These are phyloP conservation scores for Limnothrissa miodon DNA, from an alignment of 2,113 vertebrate genomes.

Conservation along the genomic window DNA sequence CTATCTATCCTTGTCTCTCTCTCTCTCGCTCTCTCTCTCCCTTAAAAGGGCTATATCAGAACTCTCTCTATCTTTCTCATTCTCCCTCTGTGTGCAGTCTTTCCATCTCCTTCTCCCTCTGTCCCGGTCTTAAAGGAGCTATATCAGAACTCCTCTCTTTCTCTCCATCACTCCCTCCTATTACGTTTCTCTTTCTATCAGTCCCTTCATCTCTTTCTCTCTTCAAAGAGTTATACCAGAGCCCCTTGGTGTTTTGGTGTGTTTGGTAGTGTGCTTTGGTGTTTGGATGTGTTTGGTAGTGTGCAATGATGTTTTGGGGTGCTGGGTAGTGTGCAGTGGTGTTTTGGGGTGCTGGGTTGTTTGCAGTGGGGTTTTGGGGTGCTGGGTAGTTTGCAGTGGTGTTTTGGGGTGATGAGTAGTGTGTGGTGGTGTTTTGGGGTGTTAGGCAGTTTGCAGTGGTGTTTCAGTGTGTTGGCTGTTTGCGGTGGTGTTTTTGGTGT, in stretches of 20 bases:
- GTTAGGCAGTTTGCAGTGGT: no score
- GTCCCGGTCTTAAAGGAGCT: no score
- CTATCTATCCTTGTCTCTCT: background rate
- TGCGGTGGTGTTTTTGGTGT: conserved; percentile 62
- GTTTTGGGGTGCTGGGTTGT: conserved; percentile 51
- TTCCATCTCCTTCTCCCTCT: no score
- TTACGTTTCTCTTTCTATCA: background rate
- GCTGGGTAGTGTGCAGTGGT: conserved; percentile 68
- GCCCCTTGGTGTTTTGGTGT: conserved; percentile 69
- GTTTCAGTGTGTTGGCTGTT: conserved; percentile 33
- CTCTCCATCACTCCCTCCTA: background rate
- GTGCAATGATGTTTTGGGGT: conserved; percentile 14
- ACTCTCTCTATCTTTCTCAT: no score
- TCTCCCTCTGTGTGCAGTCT: no score
- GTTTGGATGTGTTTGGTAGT: conserved; percentile 78
- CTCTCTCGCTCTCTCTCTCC: no score
- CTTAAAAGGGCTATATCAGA: no score
- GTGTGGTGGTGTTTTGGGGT: no score
- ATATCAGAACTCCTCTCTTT: background rate
- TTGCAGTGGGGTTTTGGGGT: conserved; percentile 63
- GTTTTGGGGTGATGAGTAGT: conserved; percentile 78
- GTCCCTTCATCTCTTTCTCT: no score
- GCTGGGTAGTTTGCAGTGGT: conserved; percentile 30
- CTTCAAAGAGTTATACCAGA: no score
- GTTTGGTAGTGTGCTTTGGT: conserved; percentile 64